Conservation (phyloP, 2,888 invertebrate species). For the Beris morrisii region DNA sequence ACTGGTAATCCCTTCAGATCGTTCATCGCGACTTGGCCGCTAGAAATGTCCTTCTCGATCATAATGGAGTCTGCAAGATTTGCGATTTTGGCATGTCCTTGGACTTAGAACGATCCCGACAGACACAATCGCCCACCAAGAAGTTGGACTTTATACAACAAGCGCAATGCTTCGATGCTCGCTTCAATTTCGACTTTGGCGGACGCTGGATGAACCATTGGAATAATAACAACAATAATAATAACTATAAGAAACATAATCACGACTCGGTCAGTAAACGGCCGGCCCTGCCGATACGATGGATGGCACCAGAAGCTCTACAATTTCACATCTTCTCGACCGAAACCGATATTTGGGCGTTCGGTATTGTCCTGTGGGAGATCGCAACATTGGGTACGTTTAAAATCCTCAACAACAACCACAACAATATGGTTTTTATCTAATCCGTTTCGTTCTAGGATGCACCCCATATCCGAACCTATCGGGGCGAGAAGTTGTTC, state of each 20-base stretch:
- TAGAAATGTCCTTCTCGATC: constrained; percentile 78
- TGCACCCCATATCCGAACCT: constrained; percentile 85
- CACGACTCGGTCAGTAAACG: constrained; percentile 52
- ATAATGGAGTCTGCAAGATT: constrained; percentile 84
- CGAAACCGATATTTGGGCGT: constrained; percentile 85
- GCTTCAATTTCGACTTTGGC: constrained; percentile 52
- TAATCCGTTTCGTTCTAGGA: constrained; percentile 58
- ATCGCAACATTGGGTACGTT: constrained; percentile 76
- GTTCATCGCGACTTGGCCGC: constrained; percentile 84
- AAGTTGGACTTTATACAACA: constrained; percentile 46
- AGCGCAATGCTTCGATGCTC: constrained; percentile 44
- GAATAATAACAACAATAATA: constrained; percentile 42
- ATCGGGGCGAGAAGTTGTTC: constrained; percentile 80
- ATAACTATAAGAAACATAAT: constrained; percentile 44
- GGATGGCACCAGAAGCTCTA: constrained; percentile 87
- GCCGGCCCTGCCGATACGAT: constrained; percentile 58
- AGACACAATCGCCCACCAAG: constrained; percentile 46
- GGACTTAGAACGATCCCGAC: constrained; percentile 57
- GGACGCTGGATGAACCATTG: constrained; percentile 53
- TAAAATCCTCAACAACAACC: neutral
- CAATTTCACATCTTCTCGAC: constrained; percentile 77
- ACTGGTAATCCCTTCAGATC: constrained; percentile 61
- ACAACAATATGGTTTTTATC: neutral
- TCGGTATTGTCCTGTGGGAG: constrained; percentile 85
- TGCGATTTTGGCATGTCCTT: constrained; percentile 88